phyloP scores from a whole-genome alignment of 2,797 vertebrate species.

The Chaenodraco wilsoni region DNA sequence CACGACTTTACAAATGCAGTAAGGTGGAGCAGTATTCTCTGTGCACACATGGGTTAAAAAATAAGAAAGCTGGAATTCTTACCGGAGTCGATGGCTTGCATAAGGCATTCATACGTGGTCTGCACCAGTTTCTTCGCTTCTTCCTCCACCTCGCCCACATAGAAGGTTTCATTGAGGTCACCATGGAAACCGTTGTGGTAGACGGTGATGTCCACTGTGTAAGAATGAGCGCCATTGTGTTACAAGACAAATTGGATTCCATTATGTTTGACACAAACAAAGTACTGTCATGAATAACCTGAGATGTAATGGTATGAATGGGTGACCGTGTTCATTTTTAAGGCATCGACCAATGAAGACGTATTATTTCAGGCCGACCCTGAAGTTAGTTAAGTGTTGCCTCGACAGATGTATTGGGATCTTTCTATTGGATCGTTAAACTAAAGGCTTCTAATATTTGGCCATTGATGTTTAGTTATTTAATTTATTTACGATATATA shows the following conservation, averaged over 20 bases:
- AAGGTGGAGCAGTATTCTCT: background rate
- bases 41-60: background rate
- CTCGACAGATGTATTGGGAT: too few relatives aligned
- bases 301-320: background rate
- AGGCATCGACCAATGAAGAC: background rate
- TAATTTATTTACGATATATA: too few relatives aligned
- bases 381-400: too few relatives aligned
- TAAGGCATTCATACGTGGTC: conserved; percentile 98
- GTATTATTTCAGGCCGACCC: too few relatives aligned
- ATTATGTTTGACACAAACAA: conserved; percentile 15
- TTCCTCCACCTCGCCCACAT: conserved; percentile 95
- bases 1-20: background rate
- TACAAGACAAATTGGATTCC: conserved; percentile 13
- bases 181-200: conserved; percentile 98
- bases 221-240: conserved; percentile 1
- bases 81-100: conserved; percentile 99
- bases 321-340: background rate
- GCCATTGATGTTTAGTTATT: too few relatives aligned
- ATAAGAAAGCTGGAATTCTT: conserved; percentile 16
- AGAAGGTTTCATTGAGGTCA: conserved; percentile 98
- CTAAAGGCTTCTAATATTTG: too few relatives aligned
- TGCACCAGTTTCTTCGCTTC: conserved; percentile 92
- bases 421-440: too few relatives aligned
- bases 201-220: conserved; percentile 97
- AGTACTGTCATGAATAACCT: conserved; percentile 7